phyloP scores from a whole-genome alignment of 2,888 invertebrate species.

The Erpobdella octoculata region DNA sequence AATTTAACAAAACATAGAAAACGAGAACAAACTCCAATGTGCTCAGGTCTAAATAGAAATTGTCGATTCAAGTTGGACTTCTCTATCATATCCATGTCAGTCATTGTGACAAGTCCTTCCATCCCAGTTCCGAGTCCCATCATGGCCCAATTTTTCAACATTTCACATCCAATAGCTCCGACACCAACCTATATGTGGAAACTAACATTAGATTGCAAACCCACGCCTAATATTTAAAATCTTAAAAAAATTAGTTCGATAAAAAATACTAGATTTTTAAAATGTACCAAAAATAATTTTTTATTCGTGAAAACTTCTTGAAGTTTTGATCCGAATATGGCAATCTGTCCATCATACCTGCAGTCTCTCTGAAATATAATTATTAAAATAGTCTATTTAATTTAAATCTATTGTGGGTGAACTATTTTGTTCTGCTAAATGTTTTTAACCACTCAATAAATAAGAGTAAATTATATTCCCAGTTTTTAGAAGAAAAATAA shows the following conservation, averaged over 20 bases:
- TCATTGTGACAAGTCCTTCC: conserved; percentile 67
- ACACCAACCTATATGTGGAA: conserved; percentile 53
- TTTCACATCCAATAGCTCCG: conserved; percentile 73
- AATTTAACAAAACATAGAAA: not conserved
- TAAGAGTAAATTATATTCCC: too few relatives aligned
- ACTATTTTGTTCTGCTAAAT: too few relatives aligned
- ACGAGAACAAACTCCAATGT: conserved; percentile 61
- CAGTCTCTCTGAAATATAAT: conserved; percentile 38
- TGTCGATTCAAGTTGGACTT: conserved; percentile 96
- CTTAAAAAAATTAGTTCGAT: not conserved
- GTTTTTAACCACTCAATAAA: too few relatives aligned
- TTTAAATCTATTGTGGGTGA: too few relatives aligned
- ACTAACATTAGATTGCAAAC: not conserved
- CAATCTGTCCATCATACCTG: conserved; percentile 73
- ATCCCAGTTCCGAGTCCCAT: conserved; percentile 72
- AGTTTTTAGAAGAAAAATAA: too few relatives aligned
- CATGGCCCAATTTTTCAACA: conserved; percentile 97
- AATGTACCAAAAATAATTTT: conserved; percentile 47
- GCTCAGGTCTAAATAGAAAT: conserved; percentile 87
- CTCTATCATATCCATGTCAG: conserved; percentile 98
- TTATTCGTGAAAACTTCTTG: conserved; percentile 67
- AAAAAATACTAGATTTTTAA: not conserved
- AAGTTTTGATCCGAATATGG: conserved; percentile 83
- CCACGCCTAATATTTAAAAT: not conserved
- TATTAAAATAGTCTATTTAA: too few relatives aligned